Conservation (phyloP, 2,888 invertebrate species). For the Chorisops tibialis region DNA sequence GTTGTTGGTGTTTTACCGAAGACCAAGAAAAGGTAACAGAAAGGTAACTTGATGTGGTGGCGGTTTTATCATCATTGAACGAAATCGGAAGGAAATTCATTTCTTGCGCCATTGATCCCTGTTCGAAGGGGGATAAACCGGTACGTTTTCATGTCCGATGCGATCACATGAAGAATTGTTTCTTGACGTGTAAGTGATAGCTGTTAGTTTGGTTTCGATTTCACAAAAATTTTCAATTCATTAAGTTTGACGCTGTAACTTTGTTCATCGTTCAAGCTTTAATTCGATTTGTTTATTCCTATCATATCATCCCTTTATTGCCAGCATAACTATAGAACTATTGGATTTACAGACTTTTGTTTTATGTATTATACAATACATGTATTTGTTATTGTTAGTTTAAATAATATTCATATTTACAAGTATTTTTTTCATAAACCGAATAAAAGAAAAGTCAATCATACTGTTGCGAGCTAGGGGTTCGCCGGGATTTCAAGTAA, state of each 20-base stretch:
- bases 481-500: no score
- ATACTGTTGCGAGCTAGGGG: no score
- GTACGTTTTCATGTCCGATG: neutral
- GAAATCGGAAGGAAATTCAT: constrained; percentile 34
- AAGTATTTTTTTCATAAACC: no score
- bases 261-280: no score
- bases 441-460: no score
- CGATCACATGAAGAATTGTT: neutral
- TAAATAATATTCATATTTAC: no score
- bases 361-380: no score
- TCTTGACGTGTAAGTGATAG: constrained; percentile 20
- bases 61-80: constrained; percentile 1
- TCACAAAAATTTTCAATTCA: constrained; percentile 31
- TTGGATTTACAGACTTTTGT: no score
- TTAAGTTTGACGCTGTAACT: constrained; percentile 25
- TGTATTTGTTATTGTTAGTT: no score
- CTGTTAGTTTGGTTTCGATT: constrained; percentile 26
- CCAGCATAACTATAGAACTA: no score
- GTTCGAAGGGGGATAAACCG: neutral
- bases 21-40: neutral
- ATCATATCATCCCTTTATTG: no score
- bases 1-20: neutral
- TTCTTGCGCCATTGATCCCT: constrained; percentile 32
- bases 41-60: constrained; percentile 11
- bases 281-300: no score